phyloP scores from a whole-genome alignment of 2,888 invertebrate species.

The Sepioteuthis lessoniana region DNA sequence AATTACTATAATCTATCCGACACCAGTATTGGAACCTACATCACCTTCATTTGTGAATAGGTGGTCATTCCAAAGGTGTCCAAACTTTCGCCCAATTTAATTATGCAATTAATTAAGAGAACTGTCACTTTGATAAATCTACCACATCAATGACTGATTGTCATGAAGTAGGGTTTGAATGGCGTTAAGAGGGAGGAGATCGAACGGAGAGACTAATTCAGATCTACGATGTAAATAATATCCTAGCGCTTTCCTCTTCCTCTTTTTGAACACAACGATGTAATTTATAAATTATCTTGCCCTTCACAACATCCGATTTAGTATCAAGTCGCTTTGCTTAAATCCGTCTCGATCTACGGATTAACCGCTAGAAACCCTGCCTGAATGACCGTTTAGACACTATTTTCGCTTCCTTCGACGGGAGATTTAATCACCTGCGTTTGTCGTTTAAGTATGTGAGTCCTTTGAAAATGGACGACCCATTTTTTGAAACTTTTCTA shows the following conservation, averaged over 20 bases:
- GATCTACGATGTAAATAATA: neutral
- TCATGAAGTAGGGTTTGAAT: neutral
- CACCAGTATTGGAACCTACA: neutral
- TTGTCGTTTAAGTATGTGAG: neutral
- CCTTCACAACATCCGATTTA: neutral
- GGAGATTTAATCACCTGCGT: neutral
- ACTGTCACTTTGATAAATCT: neutral
- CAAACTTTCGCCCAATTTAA: neutral
- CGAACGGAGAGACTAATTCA: neutral
- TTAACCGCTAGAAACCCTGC: neutral
- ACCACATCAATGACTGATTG: neutral
- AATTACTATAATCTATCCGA: too few relatives aligned
- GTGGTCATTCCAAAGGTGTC: neutral
- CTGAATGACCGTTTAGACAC: neutral
- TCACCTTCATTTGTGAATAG: neutral
- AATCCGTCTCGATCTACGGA: neutral
- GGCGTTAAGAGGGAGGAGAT: neutral
- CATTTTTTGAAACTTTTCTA: neutral
- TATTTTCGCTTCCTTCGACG: neutral
- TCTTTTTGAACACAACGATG: neutral
- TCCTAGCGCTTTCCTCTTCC: neutral
- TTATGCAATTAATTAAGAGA: neutral
- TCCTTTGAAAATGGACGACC: neutral
- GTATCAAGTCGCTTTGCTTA: neutral
- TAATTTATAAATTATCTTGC: neutral